Conservation (phyloP, 2,797 vertebrate species). For the Myotis vivesi region DNA sequence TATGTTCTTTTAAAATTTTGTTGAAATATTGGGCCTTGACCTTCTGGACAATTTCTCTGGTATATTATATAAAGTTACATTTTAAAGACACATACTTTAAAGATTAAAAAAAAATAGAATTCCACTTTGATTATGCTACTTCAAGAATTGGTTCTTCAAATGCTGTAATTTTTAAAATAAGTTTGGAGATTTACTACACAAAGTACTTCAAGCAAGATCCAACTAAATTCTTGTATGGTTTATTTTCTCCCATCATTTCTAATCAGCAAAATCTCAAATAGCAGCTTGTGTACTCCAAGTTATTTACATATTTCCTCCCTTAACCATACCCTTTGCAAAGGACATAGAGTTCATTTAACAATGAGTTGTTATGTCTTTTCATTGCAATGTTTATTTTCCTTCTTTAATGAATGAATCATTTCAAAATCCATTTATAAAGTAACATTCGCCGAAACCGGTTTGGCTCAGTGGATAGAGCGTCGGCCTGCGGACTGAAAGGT, state of each 20-base stretch:
- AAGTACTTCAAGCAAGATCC: constrained; percentile 53
- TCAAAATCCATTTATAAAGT: constrained; percentile 46
- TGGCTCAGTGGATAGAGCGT: too few relatives aligned
- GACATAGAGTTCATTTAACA: constrained; percentile 58
- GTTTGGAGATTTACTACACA: not conserved
- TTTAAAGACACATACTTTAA: constrained; percentile 44
- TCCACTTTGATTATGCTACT: constrained; percentile 46
- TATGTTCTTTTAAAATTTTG: constrained; percentile 41
- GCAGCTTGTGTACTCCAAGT: not conserved
- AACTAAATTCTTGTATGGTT: constrained; percentile 46
- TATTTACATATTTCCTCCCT: constrained; percentile 53
- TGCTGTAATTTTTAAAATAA: not conserved
- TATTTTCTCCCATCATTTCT: constrained; percentile 32
- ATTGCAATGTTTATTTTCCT: constrained; percentile 51
- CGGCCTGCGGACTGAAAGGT: too few relatives aligned
- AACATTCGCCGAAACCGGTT: too few relatives aligned
- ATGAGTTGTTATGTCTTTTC: constrained; percentile 22
- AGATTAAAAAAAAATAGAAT: constrained; percentile 35
- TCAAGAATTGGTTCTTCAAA: constrained; percentile 48
- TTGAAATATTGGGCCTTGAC: constrained; percentile 4
- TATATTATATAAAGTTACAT: constrained; percentile 5
- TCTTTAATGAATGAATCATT: constrained; percentile 44
- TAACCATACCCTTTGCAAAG: constrained; percentile 45
- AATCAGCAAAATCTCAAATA: constrained; percentile 39
- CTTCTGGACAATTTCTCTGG: constrained; percentile 24